phyloP scores from a whole-genome alignment of 2,797 vertebrate genomes.

The Cuculus canorus region DNA sequence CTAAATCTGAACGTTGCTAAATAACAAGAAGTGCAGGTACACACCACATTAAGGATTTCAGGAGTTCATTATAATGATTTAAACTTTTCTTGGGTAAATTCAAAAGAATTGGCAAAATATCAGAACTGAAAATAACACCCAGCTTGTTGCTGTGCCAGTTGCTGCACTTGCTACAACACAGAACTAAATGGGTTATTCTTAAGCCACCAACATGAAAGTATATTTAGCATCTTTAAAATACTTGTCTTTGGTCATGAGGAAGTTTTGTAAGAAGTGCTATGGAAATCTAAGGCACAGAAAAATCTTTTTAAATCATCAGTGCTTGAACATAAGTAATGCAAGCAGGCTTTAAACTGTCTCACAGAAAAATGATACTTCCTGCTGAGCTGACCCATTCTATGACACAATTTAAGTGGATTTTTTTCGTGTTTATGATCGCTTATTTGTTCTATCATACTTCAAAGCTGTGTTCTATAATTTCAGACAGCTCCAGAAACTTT shows the following conservation, averaged over 20 bases:
- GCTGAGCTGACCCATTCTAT: conserved; percentile 38
- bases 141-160: conserved; percentile 4
- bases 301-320: conserved; percentile 20
- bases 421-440: conserved; percentile 43
- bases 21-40: background rate
- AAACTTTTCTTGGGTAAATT: conserved; percentile 26
- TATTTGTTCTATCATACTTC: conserved; percentile 52
- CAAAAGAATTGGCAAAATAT: conserved; percentile 23
- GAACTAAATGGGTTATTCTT: conserved; percentile 25
- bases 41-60: background rate
- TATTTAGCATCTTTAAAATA: conserved; percentile 52
- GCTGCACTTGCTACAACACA: conserved; percentile 18
- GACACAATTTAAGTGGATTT: conserved; percentile 42
- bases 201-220: background rate
- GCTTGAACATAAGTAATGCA: conserved; percentile 26
- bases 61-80: conserved; percentile 33
- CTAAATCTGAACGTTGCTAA: background rate
- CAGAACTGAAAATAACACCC: conserved; percentile 16
- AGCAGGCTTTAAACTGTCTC: conserved; percentile 32
- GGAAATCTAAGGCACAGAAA: conserved; percentile 6
- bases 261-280: background rate
- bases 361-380: conserved; percentile 24
- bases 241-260: background rate
- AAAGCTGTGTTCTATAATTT: conserved; percentile 44
- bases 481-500: conserved; percentile 42